Percentiles rank a stretch among this genome's conserved stretches.
Conservation (phyloP, 2,113 vertebrate species). For the Cephalopterus ornatus region DNA sequence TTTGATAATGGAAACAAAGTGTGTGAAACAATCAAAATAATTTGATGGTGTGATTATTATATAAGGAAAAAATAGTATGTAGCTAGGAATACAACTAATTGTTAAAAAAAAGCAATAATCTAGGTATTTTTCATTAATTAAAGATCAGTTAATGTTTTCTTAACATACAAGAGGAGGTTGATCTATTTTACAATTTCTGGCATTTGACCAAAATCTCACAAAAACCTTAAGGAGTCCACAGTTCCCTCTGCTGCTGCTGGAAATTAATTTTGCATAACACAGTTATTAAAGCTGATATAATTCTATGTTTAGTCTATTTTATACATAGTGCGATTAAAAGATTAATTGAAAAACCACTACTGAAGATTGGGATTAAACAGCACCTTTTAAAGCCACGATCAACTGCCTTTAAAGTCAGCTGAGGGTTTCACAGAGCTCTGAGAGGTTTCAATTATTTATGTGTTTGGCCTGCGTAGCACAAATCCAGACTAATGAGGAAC, state of each 20-base stretch:
- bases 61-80: not conserved
- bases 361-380: constrained; percentile 58
- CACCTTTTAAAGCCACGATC: constrained; percentile 52
- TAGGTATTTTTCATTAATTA: not conserved
- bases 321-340: constrained; percentile 29
- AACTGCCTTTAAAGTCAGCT: constrained; percentile 55
- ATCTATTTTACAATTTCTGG: constrained; percentile 1
- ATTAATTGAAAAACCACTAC: constrained; percentile 50
- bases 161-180: not conserved
- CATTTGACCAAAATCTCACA: constrained; percentile 11
- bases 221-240: not conserved
- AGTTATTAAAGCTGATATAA: constrained; percentile 25
- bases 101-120: not conserved
- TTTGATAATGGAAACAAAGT: not conserved
- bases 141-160: not conserved
- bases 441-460: constrained; percentile 69
- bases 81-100: not conserved
- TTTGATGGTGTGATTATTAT: not conserved
- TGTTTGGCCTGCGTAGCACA: constrained; percentile 38
- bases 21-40: not conserved
- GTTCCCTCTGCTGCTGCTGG: constrained; percentile 10
- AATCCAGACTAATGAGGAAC: constrained; percentile 70
- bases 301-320: constrained; percentile 26
- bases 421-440: constrained; percentile 51
- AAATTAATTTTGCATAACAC: constrained; percentile 19